These are phyloP conservation scores for Drosophila ambigua DNA, from an alignment of 1,140 invertebrate genomes.

Conservation along the genomic window DNA sequence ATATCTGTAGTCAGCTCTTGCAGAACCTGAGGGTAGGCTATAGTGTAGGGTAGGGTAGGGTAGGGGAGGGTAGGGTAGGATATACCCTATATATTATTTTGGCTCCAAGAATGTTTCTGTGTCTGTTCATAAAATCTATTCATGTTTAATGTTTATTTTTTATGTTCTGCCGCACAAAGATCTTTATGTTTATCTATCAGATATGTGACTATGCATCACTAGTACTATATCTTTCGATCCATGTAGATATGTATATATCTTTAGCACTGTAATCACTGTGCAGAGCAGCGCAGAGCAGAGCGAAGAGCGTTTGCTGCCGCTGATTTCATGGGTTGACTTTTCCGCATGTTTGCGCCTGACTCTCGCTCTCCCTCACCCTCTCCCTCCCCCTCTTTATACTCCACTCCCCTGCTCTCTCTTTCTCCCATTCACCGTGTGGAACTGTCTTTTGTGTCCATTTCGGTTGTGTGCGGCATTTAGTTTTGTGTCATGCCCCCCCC, in stretches of 20 bases:
- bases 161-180: too few species aligned
- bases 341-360: slow-evolving; percentile 64
- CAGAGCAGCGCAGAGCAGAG: not conserved
- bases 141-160: too few species aligned
- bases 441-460: slow-evolving; percentile 45
- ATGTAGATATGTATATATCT: not conserved
- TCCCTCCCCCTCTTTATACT: not conserved
- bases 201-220: too few species aligned
- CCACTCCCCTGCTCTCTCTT: not conserved
- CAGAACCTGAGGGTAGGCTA: too few species aligned
- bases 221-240: too few species aligned
- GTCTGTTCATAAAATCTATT: too few species aligned
- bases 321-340: slow-evolving; percentile 60
- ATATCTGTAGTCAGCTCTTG: too few species aligned
- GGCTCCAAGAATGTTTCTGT: too few species aligned
- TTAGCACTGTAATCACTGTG: slow-evolving; percentile 16
- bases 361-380: slow-evolving; percentile 2
- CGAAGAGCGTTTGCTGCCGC: slow-evolving; percentile 9
- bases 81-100: too few species aligned
- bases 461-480: slow-evolving; percentile 44
- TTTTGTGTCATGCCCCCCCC: slow-evolving; percentile 42
- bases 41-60: too few species aligned
- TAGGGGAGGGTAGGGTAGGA: too few species aligned
- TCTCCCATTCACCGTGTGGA: not conserved
- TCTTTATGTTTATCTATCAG: not conserved